Base-by-base conservation (phyloP, 2,797 vertebrate species). In the Lindbergichthys nudifrons region DNA sequence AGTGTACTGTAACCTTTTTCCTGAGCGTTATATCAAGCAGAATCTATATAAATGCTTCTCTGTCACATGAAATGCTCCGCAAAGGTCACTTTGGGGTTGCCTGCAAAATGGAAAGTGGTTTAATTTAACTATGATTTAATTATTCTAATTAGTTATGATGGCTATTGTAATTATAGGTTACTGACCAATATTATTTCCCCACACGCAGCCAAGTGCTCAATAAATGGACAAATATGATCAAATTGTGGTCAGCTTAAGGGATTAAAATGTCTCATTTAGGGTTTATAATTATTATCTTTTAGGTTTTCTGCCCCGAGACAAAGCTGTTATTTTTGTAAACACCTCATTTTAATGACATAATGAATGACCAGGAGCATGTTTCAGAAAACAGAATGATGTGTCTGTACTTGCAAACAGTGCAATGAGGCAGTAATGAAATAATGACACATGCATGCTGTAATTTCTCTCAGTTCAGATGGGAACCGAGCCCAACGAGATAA, bases 381-480 rank as follows among this genome's bases (percentile, higher is more conserved):
- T 66, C 5, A 26, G 11, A 64, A 58, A 69, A 64, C 58, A 61
- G 26, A 51, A 61, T 46, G 2, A 68, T 61, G 42, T 66, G 64
- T 70, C 16, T 48, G 46, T 30, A 36, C 52, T 74, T 26, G 11
- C n/a, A 67, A 79, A 71, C 50, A 32, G 51, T 74, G 64, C 63
- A 60, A 43, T 5, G 67, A 78, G 54, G 56, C 56, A 53, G 52
- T 73, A 75, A 74, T 82, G 61, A 77, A 87, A 86, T 75, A 75
- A 77, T 66, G 21, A 81, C 57, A 73, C 77, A 81, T 65, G 65
- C 73, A 57, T 66, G 73, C 70, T 47, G 45, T 67, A 59, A 78
- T 78, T 84, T 7, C 77, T 86, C 70, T 84, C 45, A 80, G 79
- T 79, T 87, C 62, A 75, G 70, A 80, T 63, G 51, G 75, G 72